Evolutionary conservation across 1,140 invertebrate genomes (phyloP).

Genomic region (Ylistrum balloti): DNA sequence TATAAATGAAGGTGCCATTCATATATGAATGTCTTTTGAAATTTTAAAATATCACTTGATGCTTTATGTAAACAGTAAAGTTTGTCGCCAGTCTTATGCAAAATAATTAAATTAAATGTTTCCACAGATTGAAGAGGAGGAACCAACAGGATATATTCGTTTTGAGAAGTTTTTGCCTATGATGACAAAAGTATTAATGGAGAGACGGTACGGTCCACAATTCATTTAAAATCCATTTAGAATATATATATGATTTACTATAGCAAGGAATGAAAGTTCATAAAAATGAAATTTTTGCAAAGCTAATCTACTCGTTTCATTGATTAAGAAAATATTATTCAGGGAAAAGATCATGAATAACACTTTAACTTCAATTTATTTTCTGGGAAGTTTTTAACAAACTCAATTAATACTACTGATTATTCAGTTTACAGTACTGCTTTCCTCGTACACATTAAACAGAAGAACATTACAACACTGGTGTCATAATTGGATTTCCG

Average conservation of each 20-base stretch:
- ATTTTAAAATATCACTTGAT: no score
- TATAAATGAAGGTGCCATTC: no score
- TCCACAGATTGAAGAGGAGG: constrained; percentile 81
- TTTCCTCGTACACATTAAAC: background rate
- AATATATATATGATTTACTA: no score
- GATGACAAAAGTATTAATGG: constrained; percentile 85
- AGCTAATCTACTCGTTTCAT: background rate
- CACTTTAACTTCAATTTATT: background rate
- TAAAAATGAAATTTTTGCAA: background rate
- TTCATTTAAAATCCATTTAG: no score
- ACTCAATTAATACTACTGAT: background rate
- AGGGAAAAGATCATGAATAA: background rate
- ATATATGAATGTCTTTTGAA: no score
- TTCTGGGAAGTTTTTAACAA: background rate
- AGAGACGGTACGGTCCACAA: constrained; percentile 87
- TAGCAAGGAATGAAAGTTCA: no score
- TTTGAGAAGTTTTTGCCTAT: constrained; percentile 82
- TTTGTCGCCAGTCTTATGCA: no score
- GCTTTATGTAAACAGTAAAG: no score
- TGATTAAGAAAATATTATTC: background rate
- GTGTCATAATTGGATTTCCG: background rate
- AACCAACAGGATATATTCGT: constrained; percentile 80
- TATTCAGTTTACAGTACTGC: background rate
- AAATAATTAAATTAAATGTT: background rate
- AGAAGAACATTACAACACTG: background rate